Evolutionary conservation across 1,140 invertebrate species (phyloP).

Genomic region (Mycetomoellerius zeteki): DNA sequence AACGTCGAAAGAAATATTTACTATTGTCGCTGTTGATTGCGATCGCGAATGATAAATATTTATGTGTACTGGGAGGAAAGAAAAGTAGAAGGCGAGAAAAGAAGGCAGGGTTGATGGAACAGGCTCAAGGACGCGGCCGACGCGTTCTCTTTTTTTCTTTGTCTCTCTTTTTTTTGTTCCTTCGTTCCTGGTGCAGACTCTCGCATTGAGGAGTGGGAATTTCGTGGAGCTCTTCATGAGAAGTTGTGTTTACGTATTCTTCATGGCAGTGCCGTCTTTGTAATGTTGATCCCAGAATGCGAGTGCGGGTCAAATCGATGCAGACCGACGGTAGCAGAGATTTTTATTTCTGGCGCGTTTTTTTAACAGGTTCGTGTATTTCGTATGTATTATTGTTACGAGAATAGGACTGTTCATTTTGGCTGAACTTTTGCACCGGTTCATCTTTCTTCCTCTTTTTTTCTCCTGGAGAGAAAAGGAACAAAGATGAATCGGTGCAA

Average conservation of each 20-base stretch:
- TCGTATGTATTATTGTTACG: background rate
- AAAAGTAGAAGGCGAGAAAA: conserved; percentile 37
- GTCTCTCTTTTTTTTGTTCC: background rate
- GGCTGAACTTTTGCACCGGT: too few relatives aligned
- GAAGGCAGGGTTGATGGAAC: conserved; percentile 53
- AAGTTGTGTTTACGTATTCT: conserved; percentile 15
- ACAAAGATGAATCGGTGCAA: too few relatives aligned
- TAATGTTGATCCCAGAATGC: background rate
- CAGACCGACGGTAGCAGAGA: background rate
- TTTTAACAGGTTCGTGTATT: conserved; percentile 2
- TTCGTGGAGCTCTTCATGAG: background rate
- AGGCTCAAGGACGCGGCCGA: conserved; percentile 51
- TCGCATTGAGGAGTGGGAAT: background rate
- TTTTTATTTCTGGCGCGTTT: background rate
- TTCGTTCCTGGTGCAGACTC: background rate
- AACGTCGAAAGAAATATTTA: conserved; percentile 11
- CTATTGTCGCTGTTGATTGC: conserved; percentile 38
- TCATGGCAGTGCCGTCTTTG: background rate
- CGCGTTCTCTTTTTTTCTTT: conserved; percentile 7
- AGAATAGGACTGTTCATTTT: too few relatives aligned
- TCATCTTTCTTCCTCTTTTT: too few relatives aligned
- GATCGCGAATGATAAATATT: conserved; percentile 48
- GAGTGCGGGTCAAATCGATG: background rate
- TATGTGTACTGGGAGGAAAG: background rate
- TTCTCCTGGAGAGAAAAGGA: too few relatives aligned